These are phyloP conservation scores for Tragulus kanchil DNA, from an alignment of 2,113 vertebrate species.

Conservation along the genomic window DNA sequence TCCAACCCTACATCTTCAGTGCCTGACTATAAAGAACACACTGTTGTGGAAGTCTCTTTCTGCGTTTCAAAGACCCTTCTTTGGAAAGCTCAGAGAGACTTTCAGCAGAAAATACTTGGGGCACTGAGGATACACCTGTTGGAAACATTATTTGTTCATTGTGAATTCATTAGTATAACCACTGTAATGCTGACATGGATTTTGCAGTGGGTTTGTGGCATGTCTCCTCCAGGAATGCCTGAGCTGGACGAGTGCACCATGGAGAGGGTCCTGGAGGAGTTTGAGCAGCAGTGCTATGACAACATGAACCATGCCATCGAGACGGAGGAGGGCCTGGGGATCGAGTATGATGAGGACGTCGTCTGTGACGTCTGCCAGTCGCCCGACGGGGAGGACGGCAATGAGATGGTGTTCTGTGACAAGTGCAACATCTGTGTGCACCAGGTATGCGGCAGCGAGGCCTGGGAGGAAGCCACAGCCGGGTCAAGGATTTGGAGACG, in stretches of 20 bases:
- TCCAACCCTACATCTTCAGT: neutral
- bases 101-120: neutral
- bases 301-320: slow-evolving; percentile 97
- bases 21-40: neutral
- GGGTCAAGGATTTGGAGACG: rapidly evolving
- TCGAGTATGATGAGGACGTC: slow-evolving; percentile 98
- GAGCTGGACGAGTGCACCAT: slow-evolving; percentile 94
- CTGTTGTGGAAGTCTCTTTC: neutral
- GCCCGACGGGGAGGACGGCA: slow-evolving; percentile 98
- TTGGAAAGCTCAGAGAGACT: neutral
- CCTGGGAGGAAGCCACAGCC: neutral
- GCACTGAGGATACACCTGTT: neutral
- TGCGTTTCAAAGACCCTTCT: neutral
- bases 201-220: neutral
- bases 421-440: slow-evolving; percentile 99
- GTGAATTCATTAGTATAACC: neutral
- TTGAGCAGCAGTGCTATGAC: slow-evolving; percentile 95
- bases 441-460: slow-evolving; percentile 89
- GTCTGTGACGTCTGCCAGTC: slow-evolving; percentile 99
- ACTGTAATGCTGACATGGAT: neutral
- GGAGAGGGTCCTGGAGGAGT: slow-evolving; percentile 96
- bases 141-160: neutral
- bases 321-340: slow-evolving; percentile 97
- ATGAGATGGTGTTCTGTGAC: slow-evolving; percentile 99
- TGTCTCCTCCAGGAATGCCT: slow-evolving; percentile 87